Base-by-base conservation (phyloP, 1,140 invertebrate genomes). In the Goniozus legneri region DNA sequence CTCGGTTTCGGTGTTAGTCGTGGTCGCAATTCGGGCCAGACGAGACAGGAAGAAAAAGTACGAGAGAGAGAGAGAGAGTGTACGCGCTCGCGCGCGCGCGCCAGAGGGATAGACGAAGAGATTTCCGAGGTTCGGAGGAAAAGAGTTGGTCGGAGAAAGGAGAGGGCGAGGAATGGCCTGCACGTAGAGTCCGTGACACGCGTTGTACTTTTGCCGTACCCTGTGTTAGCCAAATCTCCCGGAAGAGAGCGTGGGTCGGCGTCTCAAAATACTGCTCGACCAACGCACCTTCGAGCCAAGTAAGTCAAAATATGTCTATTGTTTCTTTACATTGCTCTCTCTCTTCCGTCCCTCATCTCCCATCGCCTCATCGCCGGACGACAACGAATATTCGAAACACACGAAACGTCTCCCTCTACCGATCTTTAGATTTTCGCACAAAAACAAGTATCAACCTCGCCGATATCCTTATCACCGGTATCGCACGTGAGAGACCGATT, bases 211-310 rank as follows among this genome's bases (percentile, higher is more conserved):
- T n/a, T n/a, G n/a, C n/a, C n/a, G n/a, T 43, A 44, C 47, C 50
- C 54, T 36, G 47, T 46, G 56, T 55, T 52, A 41, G 52, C 48
- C 44, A 52, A 58, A 58, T 27, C 52, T 56, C 61, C 60, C 58
- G 54, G 56, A 63, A 58, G 58, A 65, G 56, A 59, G 60, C 57
- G 58, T 60, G 60, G 58, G 52, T 47, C 58, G 55, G 47, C 56
- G 56, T 64, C 63, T 64, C 54, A 54, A 65, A 65, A 63, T 65
- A 63, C 58, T 56, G 55, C 50, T 53, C 38, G 30, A 20, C 32
- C 35, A 27, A 31, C 56, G 57, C 53, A 58, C 56, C 35, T 55
- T 40, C 48, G 43, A 54, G 58, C 45, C 62, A 65, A 64, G 63
- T 65, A 64, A 65, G 59, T 58, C 55, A 31, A 62, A 57, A 52